phyloP scores from a whole-genome alignment of 2,113 vertebrate species.

The Ginglymostoma cirratum region DNA sequence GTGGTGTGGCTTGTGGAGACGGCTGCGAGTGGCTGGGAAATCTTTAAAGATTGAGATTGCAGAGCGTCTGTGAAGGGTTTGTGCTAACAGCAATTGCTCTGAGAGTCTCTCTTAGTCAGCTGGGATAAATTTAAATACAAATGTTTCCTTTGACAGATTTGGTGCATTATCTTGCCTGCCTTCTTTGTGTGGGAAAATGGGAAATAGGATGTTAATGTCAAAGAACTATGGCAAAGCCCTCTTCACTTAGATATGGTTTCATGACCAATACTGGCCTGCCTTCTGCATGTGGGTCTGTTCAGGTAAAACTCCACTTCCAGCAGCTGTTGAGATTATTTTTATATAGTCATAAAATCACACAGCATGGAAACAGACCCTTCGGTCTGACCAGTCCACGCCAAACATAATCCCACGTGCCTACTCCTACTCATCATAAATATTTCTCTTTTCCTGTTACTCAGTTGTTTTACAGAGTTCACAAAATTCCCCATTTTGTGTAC shows the following conservation, averaged over 20 bases:
- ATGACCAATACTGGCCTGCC: neutral
- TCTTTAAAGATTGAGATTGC: no score
- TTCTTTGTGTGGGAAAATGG: neutral
- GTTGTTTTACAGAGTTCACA: neutral
- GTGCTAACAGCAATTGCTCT: neutral
- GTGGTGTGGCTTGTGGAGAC: no score
- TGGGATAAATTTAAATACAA: neutral
- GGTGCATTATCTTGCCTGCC: neutral
- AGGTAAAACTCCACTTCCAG: neutral
- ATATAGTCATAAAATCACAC: no score
- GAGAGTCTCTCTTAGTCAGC: neutral
- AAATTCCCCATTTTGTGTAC: neutral
- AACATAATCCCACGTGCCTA: no score
- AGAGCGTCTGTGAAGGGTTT: no score
- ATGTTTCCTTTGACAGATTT: neutral
- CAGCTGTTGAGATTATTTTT: neutral
- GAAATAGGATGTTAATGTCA: neutral
- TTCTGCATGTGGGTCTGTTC: neutral
- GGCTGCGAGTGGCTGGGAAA: no score
- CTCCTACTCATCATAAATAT: neutral
- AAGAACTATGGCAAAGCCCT: neutral
- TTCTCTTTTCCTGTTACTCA: neutral
- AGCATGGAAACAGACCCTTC: no score
- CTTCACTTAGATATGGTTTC: neutral
- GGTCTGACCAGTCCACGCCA: no score